A percentile compares a stretch with the other conserved stretches of the same genome.
These are phyloP conservation scores for Rhaphigaster nebulosa DNA, from an alignment of 2,888 invertebrate species.

Conservation along the genomic window DNA sequence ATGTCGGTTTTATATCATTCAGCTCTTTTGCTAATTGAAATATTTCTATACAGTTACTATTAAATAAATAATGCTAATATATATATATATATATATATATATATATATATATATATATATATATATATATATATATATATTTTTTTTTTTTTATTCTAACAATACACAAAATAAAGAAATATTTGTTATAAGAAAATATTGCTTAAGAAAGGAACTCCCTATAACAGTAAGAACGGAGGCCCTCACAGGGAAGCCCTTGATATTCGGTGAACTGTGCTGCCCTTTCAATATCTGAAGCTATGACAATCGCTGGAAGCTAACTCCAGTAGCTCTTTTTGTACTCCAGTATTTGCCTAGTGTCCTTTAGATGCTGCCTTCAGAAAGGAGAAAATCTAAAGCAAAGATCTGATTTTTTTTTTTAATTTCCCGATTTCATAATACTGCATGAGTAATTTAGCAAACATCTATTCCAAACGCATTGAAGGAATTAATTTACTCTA, in stretches of 20 bases:
- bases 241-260: background rate
- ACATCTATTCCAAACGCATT: background rate
- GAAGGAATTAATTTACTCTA: background rate
- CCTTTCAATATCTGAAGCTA: background rate
- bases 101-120: no score
- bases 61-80: no score
- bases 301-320: background rate
- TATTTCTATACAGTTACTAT: no score
- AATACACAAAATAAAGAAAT: background rate
- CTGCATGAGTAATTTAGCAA: background rate
- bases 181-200: background rate
- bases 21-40: no score
- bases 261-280: background rate
- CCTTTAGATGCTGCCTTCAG: background rate
- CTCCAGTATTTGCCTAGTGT: background rate
- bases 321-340: background rate
- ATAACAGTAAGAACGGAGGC: background rate
- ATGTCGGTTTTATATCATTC: no score
- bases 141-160: no score
- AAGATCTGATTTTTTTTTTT: background rate
- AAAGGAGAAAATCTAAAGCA: background rate
- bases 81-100: no score
- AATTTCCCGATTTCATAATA: background rate
- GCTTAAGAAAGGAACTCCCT: background rate
- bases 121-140: no score